phyloP scores from a whole-genome alignment of 2,888 invertebrate species.

The Acrocyrtus sp. region DNA sequence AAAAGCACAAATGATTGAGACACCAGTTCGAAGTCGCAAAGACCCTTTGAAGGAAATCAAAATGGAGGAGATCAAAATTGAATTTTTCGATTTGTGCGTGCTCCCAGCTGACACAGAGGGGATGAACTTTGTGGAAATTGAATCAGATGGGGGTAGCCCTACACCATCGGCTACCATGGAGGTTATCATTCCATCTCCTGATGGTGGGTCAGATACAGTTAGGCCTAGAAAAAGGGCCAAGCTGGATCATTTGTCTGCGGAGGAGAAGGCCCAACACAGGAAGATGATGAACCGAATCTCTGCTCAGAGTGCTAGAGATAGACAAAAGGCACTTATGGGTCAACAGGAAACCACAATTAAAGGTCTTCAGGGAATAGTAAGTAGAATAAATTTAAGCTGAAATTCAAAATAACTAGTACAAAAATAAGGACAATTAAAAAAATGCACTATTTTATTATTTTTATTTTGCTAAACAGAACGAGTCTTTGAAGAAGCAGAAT shows the following conservation, averaged over 20 bases:
- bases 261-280: slow-evolving; percentile 62
- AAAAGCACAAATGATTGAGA: slow-evolving; percentile 27
- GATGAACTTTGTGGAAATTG: slow-evolving; percentile 41
- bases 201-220: slow-evolving; percentile 15
- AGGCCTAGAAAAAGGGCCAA: slow-evolving; percentile 61
- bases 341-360: slow-evolving; percentile 59
- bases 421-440: not conserved
- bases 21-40: slow-evolving; percentile 54
- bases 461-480: slow-evolving; percentile 41
- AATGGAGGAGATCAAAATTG: slow-evolving; percentile 50
- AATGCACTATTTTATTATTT: not conserved
- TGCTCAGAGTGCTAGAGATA: slow-evolving; percentile 62
- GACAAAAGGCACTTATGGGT: slow-evolving; percentile 60
- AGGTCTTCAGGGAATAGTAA: slow-evolving; percentile 47
- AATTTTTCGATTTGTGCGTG: slow-evolving; percentile 52
- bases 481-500: slow-evolving; percentile 33
- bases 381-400: slow-evolving; percentile 3
- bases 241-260: slow-evolving; percentile 60
- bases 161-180: slow-evolving; percentile 22
- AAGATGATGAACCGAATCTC: slow-evolving; percentile 63
- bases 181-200: slow-evolving; percentile 39
- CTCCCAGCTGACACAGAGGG: slow-evolving; percentile 57
- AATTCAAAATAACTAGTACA: not conserved
- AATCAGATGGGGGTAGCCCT: slow-evolving; percentile 33
- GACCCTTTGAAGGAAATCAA: slow-evolving; percentile 55